phyloP scores from a whole-genome alignment of 2,113 vertebrate species.

The Erythrocebus patas region DNA sequence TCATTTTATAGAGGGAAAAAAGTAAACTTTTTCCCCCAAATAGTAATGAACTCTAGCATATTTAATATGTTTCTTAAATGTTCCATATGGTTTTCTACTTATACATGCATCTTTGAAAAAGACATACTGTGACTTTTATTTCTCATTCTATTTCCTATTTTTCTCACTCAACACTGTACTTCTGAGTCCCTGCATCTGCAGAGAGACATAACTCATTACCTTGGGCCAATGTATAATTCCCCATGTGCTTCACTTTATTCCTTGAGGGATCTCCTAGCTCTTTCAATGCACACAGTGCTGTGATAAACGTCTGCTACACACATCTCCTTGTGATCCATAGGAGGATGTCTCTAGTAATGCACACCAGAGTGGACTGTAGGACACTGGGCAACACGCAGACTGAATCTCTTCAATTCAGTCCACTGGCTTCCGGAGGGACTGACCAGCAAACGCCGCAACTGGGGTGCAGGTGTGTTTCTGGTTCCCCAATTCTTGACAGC shows the following conservation, averaged over 20 bases:
- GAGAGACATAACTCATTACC: background rate
- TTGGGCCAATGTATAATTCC: background rate
- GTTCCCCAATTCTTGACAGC: accelerated
- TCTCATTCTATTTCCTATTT: background rate
- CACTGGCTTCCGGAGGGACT: accelerated
- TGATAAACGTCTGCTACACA: background rate
- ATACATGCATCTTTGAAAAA: background rate
- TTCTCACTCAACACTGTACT: background rate
- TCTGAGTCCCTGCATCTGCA: background rate
- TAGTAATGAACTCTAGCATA: background rate
- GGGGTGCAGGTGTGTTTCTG: accelerated
- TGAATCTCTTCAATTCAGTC: background rate
- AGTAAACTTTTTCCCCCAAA: background rate
- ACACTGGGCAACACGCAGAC: background rate
- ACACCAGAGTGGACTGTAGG: accelerated
- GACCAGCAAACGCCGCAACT: accelerated
- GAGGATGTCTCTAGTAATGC: background rate
- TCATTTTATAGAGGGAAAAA: background rate
- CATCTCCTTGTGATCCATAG: accelerated
- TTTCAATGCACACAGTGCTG: background rate
- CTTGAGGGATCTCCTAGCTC: background rate
- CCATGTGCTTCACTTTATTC: background rate
- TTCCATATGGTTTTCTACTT: background rate
- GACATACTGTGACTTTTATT: background rate
- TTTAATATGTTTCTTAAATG: background rate